Evolutionary conservation across 1,140 invertebrate species (phyloP).

Genomic region (Dreissena rostriformis): DNA sequence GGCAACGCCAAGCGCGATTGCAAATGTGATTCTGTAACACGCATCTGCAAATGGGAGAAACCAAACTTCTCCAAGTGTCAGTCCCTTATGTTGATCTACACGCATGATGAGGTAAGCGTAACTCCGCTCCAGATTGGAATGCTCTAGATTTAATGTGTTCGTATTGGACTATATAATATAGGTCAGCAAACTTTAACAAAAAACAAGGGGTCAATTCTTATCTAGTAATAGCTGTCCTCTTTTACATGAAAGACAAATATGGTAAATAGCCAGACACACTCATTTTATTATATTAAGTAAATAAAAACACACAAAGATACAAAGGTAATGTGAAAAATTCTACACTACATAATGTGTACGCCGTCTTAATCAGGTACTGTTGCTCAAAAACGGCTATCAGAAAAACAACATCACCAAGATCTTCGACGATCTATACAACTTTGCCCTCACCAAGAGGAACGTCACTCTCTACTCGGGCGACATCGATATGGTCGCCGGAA

Average conservation of each 20-base stretch:
- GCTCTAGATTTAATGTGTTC: too few relatives aligned
- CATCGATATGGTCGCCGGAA: constrained; percentile 45
- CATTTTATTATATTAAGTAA: too few relatives aligned
- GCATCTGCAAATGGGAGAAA: constrained; percentile 45
- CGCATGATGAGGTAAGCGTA: constrained; percentile 55
- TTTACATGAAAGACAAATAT: too few relatives aligned
- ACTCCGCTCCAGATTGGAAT: too few relatives aligned
- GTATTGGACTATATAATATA: too few relatives aligned
- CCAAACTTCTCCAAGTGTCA: constrained; percentile 63
- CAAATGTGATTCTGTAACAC: constrained; percentile 22
- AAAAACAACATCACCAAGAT: constrained; percentile 44
- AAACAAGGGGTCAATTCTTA: too few relatives aligned
- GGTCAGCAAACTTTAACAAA: too few relatives aligned
- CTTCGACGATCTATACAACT: constrained; percentile 50
- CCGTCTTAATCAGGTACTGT: constrained; percentile 41
- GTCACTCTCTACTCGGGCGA: constrained; percentile 36
- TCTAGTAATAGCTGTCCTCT: too few relatives aligned
- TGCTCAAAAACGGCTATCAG: constrained; percentile 57
- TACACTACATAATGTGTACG: too few relatives aligned
- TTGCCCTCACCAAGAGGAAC: constrained; percentile 27
- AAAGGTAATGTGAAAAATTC: too few relatives aligned
- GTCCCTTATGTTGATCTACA: constrained; percentile 51
- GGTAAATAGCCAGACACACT: too few relatives aligned
- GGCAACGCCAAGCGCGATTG: constrained; percentile 56
- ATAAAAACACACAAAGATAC: too few relatives aligned